These are phyloP conservation scores for Sesia bembeciformis DNA, from an alignment of 2,888 invertebrate species.

Conservation along the genomic window DNA sequence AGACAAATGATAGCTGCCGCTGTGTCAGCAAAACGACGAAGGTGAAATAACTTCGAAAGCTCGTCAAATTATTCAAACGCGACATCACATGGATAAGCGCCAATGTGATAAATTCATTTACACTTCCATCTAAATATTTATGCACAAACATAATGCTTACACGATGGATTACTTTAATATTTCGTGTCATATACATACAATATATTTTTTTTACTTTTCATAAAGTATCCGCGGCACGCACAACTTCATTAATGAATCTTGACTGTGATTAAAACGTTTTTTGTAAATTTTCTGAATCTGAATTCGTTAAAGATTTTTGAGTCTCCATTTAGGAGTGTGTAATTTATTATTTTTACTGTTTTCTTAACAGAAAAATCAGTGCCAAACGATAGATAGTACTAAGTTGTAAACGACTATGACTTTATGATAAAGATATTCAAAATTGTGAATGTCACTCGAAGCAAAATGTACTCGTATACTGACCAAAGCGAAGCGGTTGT, in stretches of 20 bases:
- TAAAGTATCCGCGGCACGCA: constrained; percentile 60
- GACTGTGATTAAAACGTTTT: constrained; percentile 60
- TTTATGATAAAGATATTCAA: constrained; percentile 53
- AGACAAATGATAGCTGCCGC: constrained; percentile 92
- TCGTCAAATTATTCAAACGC: constrained; percentile 29
- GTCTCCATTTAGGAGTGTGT: constrained; percentile 41
- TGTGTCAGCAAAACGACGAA: constrained; percentile 81
- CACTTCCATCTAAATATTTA: constrained; percentile 12
- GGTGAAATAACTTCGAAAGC: constrained; percentile 68
- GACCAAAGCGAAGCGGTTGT: constrained; percentile 55
- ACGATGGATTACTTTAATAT: constrained; percentile 67
- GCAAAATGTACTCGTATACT: constrained; percentile 22
- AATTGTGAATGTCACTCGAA: constrained; percentile 42
- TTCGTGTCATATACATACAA: constrained; percentile 70
- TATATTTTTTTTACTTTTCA: constrained; percentile 45
- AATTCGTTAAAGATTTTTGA: constrained; percentile 34
- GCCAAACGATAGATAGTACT: constrained; percentile 66
- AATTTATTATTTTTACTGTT: constrained; percentile 48
- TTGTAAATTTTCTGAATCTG: constrained; percentile 42
- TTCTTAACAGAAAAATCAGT: constrained; percentile 54
- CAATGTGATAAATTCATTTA: constrained; percentile 53
- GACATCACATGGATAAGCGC: constrained; percentile 47
- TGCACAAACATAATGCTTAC: constrained; percentile 72
- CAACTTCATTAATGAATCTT: constrained; percentile 55
- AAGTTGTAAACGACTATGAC: constrained; percentile 65